phyloP scores from a whole-genome alignment of 2,113 vertebrate species.

The Lampris megalopsis region DNA sequence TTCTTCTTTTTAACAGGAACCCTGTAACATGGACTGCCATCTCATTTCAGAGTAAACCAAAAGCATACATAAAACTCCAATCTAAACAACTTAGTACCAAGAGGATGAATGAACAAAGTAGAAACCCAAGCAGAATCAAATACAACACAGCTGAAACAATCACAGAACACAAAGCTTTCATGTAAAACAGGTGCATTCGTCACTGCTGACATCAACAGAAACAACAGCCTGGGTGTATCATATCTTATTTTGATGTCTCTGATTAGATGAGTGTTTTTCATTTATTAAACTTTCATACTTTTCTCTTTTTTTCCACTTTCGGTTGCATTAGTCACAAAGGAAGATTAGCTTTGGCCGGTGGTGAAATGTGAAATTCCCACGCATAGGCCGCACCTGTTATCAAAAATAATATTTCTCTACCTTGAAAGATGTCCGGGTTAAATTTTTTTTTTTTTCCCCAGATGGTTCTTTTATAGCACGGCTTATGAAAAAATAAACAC shows the following conservation, averaged over 20 bases:
- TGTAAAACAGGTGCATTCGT: constrained; percentile 2
- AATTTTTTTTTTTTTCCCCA: no score
- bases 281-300: no score
- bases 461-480: no score
- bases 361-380: background rate
- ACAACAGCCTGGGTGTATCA: background rate
- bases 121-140: background rate
- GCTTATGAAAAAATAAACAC: no score
- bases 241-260: background rate
- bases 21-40: no score
- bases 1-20: no score
- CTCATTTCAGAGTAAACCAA: no score
- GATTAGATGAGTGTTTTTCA: background rate
- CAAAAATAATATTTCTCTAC: no score
- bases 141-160: background rate
- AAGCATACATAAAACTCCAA: background rate
- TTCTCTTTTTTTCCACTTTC: background rate
- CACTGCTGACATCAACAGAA: background rate
- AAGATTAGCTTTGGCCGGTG: background rate
- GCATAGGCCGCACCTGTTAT: no score
- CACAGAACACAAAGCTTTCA: background rate
- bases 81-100: background rate
- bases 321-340: background rate
- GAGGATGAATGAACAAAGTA: background rate
- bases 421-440: no score